Base-by-base conservation (phyloP, 1,140 invertebrate genomes). In the Apolygus lucorum region DNA sequence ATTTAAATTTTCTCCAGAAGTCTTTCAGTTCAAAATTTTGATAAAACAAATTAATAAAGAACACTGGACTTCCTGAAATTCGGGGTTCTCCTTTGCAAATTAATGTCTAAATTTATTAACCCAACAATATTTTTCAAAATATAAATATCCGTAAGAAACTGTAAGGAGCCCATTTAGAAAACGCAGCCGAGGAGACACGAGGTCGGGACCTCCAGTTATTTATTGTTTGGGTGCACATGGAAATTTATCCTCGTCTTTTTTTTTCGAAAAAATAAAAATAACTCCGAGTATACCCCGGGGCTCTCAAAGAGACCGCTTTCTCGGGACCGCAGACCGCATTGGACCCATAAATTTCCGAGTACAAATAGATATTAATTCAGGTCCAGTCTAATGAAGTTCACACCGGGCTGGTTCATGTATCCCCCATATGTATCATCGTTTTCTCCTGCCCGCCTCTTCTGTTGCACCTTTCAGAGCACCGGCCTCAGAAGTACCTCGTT, bases 311-410 rank as follows among this genome's bases (percentile, higher is more conserved):
- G 8, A 17, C 34, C 34, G 34, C 34, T 17, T 17, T 17, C 34
- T 8, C 8, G 17, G 34, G 8, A 11, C 34, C 8, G 17, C 8
- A 49, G 34, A 17, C 34, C 34, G 34, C 17, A 11, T 17, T 11
- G 8, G 34, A 11, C 34, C 17, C 34, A 49, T 49, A 49, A 49
- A 49, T 49, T 11, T 11, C 34, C 8, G 34, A 8, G 17, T 17
- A 49, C 34, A 49, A 49, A 49, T 49, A 49, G 34, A 49, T 49
- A 49, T 49, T 49, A 49, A 49, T 49, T 49, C 34, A 49, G 17
- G 34, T 49, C 34, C 34, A 49, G 34, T 49, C 34, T 49, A 49
- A 49, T 49, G 34, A 49, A 49, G 34, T 49, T 49, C 34, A 49
- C 34, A 49, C 8, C 8, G 17, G 34, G 34, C 8, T 17, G 34